These are phyloP conservation scores for Zoanthus sansibaricus DNA, from an alignment of 92 coral and sea anemone species.

Conservation along the genomic window DNA sequence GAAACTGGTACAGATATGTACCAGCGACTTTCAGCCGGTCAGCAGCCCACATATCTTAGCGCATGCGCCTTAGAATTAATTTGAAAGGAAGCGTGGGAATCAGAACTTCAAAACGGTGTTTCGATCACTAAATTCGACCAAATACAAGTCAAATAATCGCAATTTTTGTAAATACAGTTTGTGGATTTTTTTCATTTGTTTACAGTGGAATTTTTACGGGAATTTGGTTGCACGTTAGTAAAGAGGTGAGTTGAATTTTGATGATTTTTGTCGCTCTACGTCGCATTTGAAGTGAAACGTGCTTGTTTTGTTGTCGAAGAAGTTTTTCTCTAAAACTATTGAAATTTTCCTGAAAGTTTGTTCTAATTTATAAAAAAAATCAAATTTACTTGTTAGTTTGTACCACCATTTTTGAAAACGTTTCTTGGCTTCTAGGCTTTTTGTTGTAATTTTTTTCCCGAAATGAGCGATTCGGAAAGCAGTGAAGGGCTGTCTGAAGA, in stretches of 20 bases:
- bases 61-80: slow-evolving; percentile 11
- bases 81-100: slow-evolving; percentile 3
- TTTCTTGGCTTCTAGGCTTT: slow-evolving; percentile 26
- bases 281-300: slow-evolving; percentile 20
- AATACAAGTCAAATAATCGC: slow-evolving; percentile 11
- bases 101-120: slow-evolving; percentile 16
- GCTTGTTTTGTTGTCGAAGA: slow-evolving; percentile 21
- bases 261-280: slow-evolving; percentile 19
- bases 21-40: slow-evolving; percentile 22
- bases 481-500: slow-evolving; percentile 39
- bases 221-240: slow-evolving; percentile 6
- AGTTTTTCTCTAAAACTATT: slow-evolving; percentile 21
- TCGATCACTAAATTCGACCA: slow-evolving; percentile 28
- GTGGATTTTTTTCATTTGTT: slow-evolving; percentile 15
- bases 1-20: slow-evolving; percentile 3
- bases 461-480: slow-evolving; percentile 33
- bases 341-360: slow-evolving; percentile 23
- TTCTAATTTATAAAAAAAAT: not conserved
- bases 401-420: slow-evolving; percentile 1
- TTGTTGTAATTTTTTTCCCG: slow-evolving; percentile 12
- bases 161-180: slow-evolving; percentile 15
- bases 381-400: not conserved
- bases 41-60: slow-evolving; percentile 5
- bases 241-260: slow-evolving; percentile 35
- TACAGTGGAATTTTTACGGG: slow-evolving; percentile 15